phyloP scores from a whole-genome alignment of 1,140 invertebrate genomes.

The Acromyrmex heyeri region DNA sequence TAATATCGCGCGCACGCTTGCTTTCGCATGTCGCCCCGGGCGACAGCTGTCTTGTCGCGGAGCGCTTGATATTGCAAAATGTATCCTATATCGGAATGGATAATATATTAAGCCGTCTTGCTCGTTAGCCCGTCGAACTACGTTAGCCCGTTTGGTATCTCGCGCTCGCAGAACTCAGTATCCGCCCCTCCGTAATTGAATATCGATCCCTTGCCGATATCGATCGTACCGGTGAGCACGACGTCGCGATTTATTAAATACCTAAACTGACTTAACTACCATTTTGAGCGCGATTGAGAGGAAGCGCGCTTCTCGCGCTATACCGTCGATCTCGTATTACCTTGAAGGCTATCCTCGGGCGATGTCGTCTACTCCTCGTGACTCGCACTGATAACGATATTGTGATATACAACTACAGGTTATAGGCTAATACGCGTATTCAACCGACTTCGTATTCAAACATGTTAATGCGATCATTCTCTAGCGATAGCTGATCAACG shows the following conservation, averaged over 20 bases:
- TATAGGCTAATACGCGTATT: background rate
- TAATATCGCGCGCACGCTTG: slow-evolving; percentile 4
- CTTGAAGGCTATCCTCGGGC: background rate
- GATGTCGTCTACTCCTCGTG: background rate
- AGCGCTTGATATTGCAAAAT: slow-evolving; percentile 48
- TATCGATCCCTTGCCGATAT: slow-evolving; percentile 33
- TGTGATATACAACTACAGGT: slow-evolving; percentile 5
- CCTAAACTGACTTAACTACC: background rate
- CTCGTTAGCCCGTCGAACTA: slow-evolving; percentile 26
- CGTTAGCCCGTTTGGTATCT: background rate
- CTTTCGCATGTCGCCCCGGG: slow-evolving; percentile 26
- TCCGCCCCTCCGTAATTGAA: slow-evolving; percentile 35
- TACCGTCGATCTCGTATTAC: background rate
- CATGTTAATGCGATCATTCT: slow-evolving; percentile 1
- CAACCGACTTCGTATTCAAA: background rate
- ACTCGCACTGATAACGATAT: slow-evolving; percentile 6
- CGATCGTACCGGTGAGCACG: background rate
- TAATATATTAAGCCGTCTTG: slow-evolving; percentile 40
- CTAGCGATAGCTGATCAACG: background rate
- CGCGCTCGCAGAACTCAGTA: background rate
- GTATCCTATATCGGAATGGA: slow-evolving; percentile 31
- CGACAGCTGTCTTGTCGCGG: slow-evolving; percentile 46
- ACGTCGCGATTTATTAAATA: slow-evolving; percentile 27
- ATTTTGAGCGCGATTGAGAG: background rate
- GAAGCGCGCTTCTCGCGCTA: background rate